phyloP scores from a whole-genome alignment of 2,113 vertebrate species.

The Odocoileus virginianus region DNA sequence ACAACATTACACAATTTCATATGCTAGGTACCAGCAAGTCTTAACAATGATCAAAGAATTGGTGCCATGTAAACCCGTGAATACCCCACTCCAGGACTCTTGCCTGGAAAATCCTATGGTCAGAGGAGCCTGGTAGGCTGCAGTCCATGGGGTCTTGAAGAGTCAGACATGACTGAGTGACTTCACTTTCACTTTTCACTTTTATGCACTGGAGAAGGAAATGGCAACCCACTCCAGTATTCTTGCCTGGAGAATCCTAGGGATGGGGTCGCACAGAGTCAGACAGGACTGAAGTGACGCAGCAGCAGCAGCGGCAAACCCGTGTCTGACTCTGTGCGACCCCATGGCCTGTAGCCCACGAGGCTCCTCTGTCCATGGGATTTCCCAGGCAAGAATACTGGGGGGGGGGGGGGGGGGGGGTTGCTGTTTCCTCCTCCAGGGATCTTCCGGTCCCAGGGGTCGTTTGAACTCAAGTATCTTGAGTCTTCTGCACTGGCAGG shows the following conservation, averaged over 20 bases:
- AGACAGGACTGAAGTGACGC: too few species aligned
- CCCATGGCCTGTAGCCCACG: neutral
- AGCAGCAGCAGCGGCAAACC: neutral
- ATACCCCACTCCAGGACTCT: too few species aligned
- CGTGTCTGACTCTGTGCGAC: neutral
- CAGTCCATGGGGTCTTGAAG: too few species aligned
- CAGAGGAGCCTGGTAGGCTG: too few species aligned
- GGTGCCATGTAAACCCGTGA: neutral
- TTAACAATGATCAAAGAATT: neutral
- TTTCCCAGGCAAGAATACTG: neutral
- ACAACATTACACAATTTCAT: neutral
- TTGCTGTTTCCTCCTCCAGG: neutral
- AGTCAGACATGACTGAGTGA: too few species aligned
- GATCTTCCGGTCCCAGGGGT: neutral
- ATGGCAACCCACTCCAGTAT: too few species aligned
- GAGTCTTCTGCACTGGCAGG: neutral
- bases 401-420: too few species aligned
- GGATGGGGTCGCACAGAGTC: too few species aligned
- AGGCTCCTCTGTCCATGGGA: neutral
- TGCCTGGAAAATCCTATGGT: too few species aligned
- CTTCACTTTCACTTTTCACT: too few species aligned
- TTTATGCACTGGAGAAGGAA: too few species aligned
- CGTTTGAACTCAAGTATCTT: neutral
- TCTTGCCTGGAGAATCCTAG: too few species aligned
- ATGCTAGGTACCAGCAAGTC: neutral